Conservation (phyloP, 2,888 invertebrate species). For the Cataglyphis altisquamis region DNA sequence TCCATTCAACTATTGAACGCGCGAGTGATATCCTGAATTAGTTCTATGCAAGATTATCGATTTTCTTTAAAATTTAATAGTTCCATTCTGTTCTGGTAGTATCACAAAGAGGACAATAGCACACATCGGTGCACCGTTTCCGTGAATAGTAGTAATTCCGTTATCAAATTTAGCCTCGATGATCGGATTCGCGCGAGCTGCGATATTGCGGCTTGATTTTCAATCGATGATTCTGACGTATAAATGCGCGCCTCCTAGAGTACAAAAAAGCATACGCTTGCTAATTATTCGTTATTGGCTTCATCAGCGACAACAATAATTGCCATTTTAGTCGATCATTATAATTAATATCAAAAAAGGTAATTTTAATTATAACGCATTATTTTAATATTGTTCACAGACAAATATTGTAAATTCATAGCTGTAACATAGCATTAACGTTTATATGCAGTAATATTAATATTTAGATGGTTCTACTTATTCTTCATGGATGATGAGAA, state of each 20-base stretch:
- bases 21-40: conserved; percentile 10
- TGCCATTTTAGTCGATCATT: conserved; percentile 11
- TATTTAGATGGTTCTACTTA: too few species aligned
- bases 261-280: conserved; percentile 24
- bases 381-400: too few species aligned
- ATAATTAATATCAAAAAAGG: background rate
- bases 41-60: conserved; percentile 27
- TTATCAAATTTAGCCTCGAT: conserved; percentile 42
- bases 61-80: conserved; percentile 50
- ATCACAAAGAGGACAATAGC: conserved; percentile 41
- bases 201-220: conserved; percentile 53
- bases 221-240: conserved; percentile 18
- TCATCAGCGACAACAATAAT: background rate
- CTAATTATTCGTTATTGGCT: conserved; percentile 15
- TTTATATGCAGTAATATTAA: too few species aligned
- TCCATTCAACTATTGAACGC: conserved; percentile 12
- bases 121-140: conserved; percentile 27
- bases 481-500: too few species aligned
- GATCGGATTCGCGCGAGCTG: conserved; percentile 34
- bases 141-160: conserved; percentile 31
- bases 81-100: conserved; percentile 18
- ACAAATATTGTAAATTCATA: too few species aligned
- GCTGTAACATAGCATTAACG: too few species aligned
- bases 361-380: background rate
- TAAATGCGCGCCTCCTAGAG: background rate